phyloP scores from a whole-genome alignment of 2,888 invertebrate species.

The Ornithoptera alexandrae region DNA sequence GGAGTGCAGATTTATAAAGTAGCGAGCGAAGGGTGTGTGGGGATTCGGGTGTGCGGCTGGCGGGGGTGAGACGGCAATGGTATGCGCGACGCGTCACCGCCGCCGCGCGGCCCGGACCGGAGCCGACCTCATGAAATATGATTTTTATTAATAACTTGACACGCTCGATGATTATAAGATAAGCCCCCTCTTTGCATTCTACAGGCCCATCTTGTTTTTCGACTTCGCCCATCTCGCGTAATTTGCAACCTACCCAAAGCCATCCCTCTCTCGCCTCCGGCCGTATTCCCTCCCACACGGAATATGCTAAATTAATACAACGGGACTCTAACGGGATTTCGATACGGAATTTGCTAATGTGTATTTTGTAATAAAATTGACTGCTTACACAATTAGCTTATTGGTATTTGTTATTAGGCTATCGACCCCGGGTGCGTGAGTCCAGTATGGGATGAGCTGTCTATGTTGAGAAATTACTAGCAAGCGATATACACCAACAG shows the following conservation, averaged over 20 bases:
- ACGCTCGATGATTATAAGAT: constrained; percentile 80
- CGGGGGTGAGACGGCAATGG: constrained; percentile 38
- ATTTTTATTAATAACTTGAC: constrained; percentile 81
- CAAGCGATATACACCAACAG: too few species aligned
- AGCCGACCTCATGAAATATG: constrained; percentile 73
- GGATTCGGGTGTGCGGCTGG: constrained; percentile 24
- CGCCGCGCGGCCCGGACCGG: constrained; percentile 46
- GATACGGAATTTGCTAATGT: constrained; percentile 2
- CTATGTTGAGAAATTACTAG: too few species aligned
- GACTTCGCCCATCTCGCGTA: constrained; percentile 56
- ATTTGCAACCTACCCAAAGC: constrained; percentile 59
- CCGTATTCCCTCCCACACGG: constrained; percentile 42
- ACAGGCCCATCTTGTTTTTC: constrained; percentile 69
- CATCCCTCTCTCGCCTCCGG: constrained; percentile 37
- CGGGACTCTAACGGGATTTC: constrained; percentile 28
- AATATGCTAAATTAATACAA: constrained; percentile 43
- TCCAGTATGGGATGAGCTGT: too few species aligned
- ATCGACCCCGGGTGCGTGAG: too few species aligned
- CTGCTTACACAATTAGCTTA: not conserved
- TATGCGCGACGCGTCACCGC: constrained; percentile 65
- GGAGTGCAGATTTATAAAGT: not conserved
- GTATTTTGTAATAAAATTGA: not conserved
- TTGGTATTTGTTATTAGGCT: not conserved
- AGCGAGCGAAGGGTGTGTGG: not conserved
- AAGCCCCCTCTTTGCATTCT: constrained; percentile 79